Evolutionary conservation across 2,888 invertebrate genomes (phyloP).

Genomic region (Mechanitis mazaeus): DNA sequence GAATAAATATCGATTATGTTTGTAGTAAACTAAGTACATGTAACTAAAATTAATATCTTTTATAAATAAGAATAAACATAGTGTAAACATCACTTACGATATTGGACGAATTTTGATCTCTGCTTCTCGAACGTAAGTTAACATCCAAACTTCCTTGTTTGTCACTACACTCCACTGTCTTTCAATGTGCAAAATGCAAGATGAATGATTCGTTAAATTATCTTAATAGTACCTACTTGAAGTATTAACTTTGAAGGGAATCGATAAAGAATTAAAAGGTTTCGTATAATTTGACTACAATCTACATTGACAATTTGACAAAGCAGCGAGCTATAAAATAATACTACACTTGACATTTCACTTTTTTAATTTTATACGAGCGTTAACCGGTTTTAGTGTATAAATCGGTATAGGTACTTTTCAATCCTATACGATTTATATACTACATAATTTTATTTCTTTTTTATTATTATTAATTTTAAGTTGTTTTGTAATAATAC

Average conservation of each 20-base stretch:
- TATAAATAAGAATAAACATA: neutral
- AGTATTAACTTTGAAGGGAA: neutral
- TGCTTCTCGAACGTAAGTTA: constrained; percentile 17
- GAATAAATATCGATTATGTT: too few relatives aligned
- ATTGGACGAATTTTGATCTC: constrained; percentile 29
- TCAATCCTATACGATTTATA: too few relatives aligned
- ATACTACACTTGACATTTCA: constrained; percentile 5
- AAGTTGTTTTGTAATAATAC: too few relatives aligned
- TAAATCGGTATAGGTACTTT: neutral
- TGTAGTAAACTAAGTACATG: neutral
- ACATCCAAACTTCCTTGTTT: constrained; percentile 10
- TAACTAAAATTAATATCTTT: neutral
- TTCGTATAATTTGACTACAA: neutral
- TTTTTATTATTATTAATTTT: too few relatives aligned
- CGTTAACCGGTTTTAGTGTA: neutral
- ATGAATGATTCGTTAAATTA: constrained; percentile 3
- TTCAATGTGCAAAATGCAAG: constrained; percentile 3
- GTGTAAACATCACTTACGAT: constrained; percentile 28
- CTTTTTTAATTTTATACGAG: neutral
- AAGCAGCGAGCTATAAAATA: neutral
- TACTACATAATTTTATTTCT: too few relatives aligned
- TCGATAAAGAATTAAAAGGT: neutral
- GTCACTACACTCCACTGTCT: constrained; percentile 18
- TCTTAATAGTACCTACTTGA: neutral
- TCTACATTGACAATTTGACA: constrained; percentile 1